Percentiles rank a stretch among this genome's conserved stretches.
These are phyloP conservation scores for Drosophila cracens DNA, from an alignment of 2,888 invertebrate species.

Conservation along the genomic window DNA sequence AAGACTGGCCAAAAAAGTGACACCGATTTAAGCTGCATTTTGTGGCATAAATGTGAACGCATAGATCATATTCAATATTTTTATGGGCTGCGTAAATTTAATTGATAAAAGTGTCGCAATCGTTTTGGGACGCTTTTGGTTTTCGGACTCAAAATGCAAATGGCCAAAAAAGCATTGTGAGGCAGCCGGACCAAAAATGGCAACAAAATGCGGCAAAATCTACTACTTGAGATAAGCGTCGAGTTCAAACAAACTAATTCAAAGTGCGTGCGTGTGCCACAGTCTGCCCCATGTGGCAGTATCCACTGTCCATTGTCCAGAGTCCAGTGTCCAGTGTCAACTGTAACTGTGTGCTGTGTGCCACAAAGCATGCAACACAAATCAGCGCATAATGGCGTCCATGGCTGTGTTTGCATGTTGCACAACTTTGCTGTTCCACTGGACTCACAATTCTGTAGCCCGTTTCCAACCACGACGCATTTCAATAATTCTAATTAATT, in stretches of 20 bases:
- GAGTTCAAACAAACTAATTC: constrained; percentile 81
- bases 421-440: constrained; percentile 42
- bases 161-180: constrained; percentile 47
- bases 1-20: constrained; percentile 3
- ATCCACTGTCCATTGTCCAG: constrained; percentile 13
- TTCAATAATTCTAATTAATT: constrained; percentile 85
- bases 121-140: constrained; percentile 15
- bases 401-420: constrained; percentile 68
- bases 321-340: constrained; percentile 19
- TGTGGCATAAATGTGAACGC: constrained; percentile 1
- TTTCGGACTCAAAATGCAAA: constrained; percentile 42
- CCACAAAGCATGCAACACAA: constrained; percentile 75
- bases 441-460: constrained; percentile 33
- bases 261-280: constrained; percentile 57
- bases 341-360: constrained; percentile 36
- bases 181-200: constrained; percentile 53
- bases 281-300: constrained; percentile 27
- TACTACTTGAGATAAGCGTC: constrained; percentile 80
- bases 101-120: constrained; percentile 72
- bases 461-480: constrained; percentile 66
- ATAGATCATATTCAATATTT: constrained; percentile 57
- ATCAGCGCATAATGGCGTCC: constrained; percentile 77
- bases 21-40: constrained; percentile 33
- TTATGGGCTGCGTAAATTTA: constrained; percentile 72
- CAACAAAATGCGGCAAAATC: constrained; percentile 75